Base-by-base conservation (phyloP, 2,797 vertebrate species). In the Sebastes trivittatus region DNA sequence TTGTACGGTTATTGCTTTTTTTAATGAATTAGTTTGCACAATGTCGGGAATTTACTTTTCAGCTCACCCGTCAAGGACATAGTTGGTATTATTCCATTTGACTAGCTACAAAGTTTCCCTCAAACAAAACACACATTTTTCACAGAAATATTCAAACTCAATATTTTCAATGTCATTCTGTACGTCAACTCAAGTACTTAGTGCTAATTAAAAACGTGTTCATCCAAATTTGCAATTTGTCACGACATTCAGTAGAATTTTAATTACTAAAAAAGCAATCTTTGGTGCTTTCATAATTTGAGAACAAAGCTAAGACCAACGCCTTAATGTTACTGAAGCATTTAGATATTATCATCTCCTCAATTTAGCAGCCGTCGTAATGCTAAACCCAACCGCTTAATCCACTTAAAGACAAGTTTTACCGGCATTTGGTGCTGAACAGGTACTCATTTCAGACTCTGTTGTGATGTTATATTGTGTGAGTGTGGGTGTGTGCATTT, bases 131-230 rank as follows among this genome's bases (percentile, higher is more conserved):
- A 56, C n/a, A 25, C 3, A 7, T 30, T 71, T 70, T 52, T 30
- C 36, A 66, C 25, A 54, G 18, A 74, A 75, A 69, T 22, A 16
- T 54, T 61, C 36, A 6, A 30, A 54, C 10, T 58, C 25, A 25
- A 60, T 38, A 59, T 72, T 78, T 81, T n/a, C 59, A 58, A 34
- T 20, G 56, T 22, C 32, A 55, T 69, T 82, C 81, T 36, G 36
- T 54, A 38, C 16, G 75, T 69, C 54, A 65, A 80, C 65, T 77
- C 23, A 60, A 72, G 67, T 71, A 22, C 22, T 69, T 14, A 4
- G 25, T 49, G n/a, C 62, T 62, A 75, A 82, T 86, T 82, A 78
- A 84, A 87, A 79, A 69, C 20, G 5, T 60, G 67, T 72, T 82
- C 62, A 61, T 67, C 23, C 49, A 68, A 66, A 83, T 74, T 63